Conservation (phyloP, 2,888 invertebrate genomes). For the Andrena bucephala region DNA sequence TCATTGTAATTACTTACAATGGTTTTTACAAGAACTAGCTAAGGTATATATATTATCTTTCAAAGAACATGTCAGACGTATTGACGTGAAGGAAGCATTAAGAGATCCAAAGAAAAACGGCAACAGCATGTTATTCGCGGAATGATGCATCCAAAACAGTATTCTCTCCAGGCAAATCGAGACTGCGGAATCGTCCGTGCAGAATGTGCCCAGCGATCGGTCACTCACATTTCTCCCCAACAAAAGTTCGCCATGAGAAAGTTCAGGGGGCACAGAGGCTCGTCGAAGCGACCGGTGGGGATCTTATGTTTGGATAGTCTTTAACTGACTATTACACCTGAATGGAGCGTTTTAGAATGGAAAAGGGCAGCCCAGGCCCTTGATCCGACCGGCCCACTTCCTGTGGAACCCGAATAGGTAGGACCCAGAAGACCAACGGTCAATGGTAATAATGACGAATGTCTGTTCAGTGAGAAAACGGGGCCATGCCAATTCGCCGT, state of each 20-base stretch:
- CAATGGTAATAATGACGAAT: conserved; percentile 82
- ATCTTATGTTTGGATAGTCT: conserved; percentile 81
- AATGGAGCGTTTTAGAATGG: conserved; percentile 79
- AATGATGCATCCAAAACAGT: background rate
- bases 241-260: conserved; percentile 60
- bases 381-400: conserved; percentile 84
- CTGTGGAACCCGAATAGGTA: conserved; percentile 80
- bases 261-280: conserved; percentile 48
- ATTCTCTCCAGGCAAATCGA: conserved; percentile 29
- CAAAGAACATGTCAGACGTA: background rate
- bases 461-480: conserved; percentile 66
- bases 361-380: conserved; percentile 80
- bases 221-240: conserved; percentile 34
- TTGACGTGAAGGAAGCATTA: background rate
- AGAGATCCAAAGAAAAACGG: background rate
- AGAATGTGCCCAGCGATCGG: conserved; percentile 19
- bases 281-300: conserved; percentile 73
- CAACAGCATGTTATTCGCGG: conserved; percentile 3
- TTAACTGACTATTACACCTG: conserved; percentile 85
- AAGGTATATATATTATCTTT: too few species aligned
- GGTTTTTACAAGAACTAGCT: too few species aligned
- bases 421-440: conserved; percentile 75
- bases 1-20: too few species aligned
- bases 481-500: conserved; percentile 54
- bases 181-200: conserved; percentile 14